phyloP scores from a whole-genome alignment of 2,113 vertebrate species.

The Oryzias celebensis region DNA sequence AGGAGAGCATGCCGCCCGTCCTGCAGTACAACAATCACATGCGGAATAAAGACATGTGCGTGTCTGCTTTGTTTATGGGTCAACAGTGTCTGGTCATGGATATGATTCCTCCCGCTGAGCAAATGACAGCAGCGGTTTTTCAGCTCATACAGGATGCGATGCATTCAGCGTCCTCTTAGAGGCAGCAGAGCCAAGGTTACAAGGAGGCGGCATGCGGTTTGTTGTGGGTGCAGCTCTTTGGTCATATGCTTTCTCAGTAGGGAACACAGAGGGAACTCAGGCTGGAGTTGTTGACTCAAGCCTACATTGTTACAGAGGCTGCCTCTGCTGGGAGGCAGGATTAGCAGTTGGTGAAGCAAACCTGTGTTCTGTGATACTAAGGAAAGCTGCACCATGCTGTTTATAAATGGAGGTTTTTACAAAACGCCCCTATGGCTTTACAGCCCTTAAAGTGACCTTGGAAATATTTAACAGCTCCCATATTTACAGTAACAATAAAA shows the following conservation, averaged over 20 bases:
- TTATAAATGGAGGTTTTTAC: conserved; percentile 38
- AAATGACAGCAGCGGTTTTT: neutral
- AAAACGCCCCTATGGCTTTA: neutral
- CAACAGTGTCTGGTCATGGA: neutral
- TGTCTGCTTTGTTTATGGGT: conserved; percentile 9
- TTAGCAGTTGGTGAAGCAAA: conserved; percentile 9
- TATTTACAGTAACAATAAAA: conserved; percentile 26
- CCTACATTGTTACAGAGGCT: conserved; percentile 1
- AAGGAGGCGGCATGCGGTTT: neutral
- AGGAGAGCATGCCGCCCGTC: conserved; percentile 67
- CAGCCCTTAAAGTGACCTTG: conserved; percentile 51
- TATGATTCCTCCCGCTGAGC: neutral
- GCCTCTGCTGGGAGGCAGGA: no score
- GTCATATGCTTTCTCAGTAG: conserved; percentile 6
- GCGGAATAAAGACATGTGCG: conserved; percentile 69
- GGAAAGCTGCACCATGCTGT: conserved; percentile 7
- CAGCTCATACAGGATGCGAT: conserved; percentile 2
- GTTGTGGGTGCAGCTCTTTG: conserved; percentile 6
- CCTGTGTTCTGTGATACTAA: neutral
- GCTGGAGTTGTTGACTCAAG: conserved; percentile 14
- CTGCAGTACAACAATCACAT: conserved; percentile 78
- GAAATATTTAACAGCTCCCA: neutral
- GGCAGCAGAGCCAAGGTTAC: conserved; percentile 55
- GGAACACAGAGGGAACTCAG: conserved; percentile 5
- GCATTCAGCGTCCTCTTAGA: conserved; percentile 48